Percentiles rank a stretch among this genome's conserved stretches.
Conservation (phyloP, 2,888 invertebrate genomes). For the Himalopsyche tibetana region DNA sequence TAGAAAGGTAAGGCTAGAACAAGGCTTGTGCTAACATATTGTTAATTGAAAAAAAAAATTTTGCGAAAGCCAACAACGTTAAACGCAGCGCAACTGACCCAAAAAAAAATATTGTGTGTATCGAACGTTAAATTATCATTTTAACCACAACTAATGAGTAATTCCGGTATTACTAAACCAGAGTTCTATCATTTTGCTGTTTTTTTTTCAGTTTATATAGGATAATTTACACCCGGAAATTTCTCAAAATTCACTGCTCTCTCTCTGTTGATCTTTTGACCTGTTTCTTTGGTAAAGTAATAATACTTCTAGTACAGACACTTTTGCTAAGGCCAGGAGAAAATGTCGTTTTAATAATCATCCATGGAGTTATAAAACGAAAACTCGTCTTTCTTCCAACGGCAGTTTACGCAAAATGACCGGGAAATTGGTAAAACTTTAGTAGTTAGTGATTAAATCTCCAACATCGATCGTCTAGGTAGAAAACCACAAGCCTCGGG, state of each 20-base stretch:
- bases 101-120: too few relatives aligned
- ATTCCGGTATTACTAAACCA: too few relatives aligned
- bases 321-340: neutral
- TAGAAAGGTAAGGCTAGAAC: too few relatives aligned
- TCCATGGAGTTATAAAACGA: neutral
- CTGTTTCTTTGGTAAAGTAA: neutral
- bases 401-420: conserved; percentile 11
- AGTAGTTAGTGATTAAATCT: conserved; percentile 41
- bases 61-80: too few relatives aligned
- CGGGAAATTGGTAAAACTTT: conserved; percentile 27
- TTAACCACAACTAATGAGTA: too few relatives aligned
- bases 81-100: too few relatives aligned
- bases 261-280: neutral
- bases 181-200: too few relatives aligned
- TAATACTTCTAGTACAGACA: neutral
- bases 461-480: conserved; percentile 25
- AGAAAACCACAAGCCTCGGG: conserved; percentile 21
- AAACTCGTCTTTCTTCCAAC: neutral
- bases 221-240: neutral
- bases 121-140: too few relatives aligned
- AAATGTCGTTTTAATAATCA: neutral
- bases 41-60: too few relatives aligned
- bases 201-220: too few relatives aligned
- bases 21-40: too few relatives aligned
- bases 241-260: neutral